These are phyloP conservation scores for Thymelicus lineola DNA, from an alignment of 2,888 invertebrate species.

Conservation along the genomic window DNA sequence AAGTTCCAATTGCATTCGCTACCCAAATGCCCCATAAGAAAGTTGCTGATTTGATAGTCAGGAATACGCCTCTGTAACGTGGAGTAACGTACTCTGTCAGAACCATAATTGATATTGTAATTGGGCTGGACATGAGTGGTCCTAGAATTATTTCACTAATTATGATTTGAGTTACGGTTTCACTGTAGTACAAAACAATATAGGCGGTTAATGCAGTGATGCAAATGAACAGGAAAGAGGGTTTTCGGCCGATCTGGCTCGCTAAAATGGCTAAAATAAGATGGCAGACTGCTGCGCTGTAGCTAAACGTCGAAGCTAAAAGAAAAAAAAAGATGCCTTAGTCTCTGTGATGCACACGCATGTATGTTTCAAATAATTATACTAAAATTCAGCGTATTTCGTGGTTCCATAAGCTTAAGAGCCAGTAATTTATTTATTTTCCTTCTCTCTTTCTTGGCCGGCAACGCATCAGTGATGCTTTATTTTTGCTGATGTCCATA, in stretches of 20 bases:
- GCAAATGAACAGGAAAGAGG: neutral
- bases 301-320: constrained; percentile 12
- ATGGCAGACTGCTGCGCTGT: constrained; percentile 1
- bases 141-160: constrained; percentile 44
- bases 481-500: no score
- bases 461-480: no score
- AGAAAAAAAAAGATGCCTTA: constrained; percentile 1
- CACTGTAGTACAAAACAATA: constrained; percentile 42
- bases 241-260: constrained; percentile 12
- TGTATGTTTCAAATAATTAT: neutral
- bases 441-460: no score
- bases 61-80: constrained; percentile 42
- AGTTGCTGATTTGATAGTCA: constrained; percentile 42
- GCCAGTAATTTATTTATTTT: no score
- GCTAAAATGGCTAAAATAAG: constrained; percentile 10
- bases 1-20: constrained; percentile 42
- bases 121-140: constrained; percentile 26
- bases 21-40: constrained; percentile 45
- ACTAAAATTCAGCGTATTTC: no score
- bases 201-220: neutral
- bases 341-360: neutral
- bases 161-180: constrained; percentile 39
- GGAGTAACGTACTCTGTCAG: constrained; percentile 45
- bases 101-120: constrained; percentile 39
- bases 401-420: no score